A percentile compares a stretch with the other conserved stretches of the same genome.
phyloP scores from a whole-genome alignment of 1,140 invertebrate species.

The Bilobella aurantiaca region DNA sequence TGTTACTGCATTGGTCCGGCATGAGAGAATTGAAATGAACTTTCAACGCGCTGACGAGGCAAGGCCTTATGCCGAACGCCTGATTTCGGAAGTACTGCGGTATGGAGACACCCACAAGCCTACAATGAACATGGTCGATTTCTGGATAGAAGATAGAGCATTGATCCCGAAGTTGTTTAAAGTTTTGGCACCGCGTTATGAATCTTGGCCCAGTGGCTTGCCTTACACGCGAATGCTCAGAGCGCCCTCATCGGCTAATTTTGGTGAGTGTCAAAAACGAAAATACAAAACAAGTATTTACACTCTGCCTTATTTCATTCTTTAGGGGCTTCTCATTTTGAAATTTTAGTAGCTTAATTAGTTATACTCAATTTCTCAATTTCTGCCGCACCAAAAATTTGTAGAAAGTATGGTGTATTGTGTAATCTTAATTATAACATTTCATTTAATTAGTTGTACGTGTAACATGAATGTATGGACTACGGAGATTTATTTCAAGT shows the following conservation, averaged over 20 bases:
- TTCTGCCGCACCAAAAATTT: too few relatives aligned
- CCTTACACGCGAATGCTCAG: slow-evolving; percentile 28
- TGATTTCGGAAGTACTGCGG: slow-evolving; percentile 77
- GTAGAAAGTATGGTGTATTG: too few relatives aligned
- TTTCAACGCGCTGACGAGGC: slow-evolving; percentile 66
- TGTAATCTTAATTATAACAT: too few relatives aligned
- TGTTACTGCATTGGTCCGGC: slow-evolving; percentile 72
- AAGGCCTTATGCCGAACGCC: slow-evolving; percentile 73
- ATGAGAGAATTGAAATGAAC: slow-evolving; percentile 77
- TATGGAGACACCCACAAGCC: slow-evolving; percentile 69
- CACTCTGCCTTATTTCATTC: not conserved
- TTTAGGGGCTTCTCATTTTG: slow-evolving; percentile 7
- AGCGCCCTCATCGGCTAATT: slow-evolving; percentile 12
- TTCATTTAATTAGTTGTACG: too few relatives aligned
- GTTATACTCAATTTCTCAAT: not conserved
- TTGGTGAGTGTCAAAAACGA: too few relatives aligned
- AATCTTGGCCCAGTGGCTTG: slow-evolving; percentile 48
- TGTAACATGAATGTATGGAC: too few relatives aligned
- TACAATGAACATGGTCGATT: slow-evolving; percentile 82
- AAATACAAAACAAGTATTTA: not conserved
- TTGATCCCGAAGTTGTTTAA: slow-evolving; percentile 86
- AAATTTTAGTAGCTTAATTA: not conserved
- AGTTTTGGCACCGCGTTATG: slow-evolving; percentile 72
- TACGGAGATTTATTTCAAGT: too few relatives aligned
- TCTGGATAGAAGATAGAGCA: slow-evolving; percentile 79